Conservation (phyloP, 2,113 vertebrate genomes). For the Pica pica region DNA sequence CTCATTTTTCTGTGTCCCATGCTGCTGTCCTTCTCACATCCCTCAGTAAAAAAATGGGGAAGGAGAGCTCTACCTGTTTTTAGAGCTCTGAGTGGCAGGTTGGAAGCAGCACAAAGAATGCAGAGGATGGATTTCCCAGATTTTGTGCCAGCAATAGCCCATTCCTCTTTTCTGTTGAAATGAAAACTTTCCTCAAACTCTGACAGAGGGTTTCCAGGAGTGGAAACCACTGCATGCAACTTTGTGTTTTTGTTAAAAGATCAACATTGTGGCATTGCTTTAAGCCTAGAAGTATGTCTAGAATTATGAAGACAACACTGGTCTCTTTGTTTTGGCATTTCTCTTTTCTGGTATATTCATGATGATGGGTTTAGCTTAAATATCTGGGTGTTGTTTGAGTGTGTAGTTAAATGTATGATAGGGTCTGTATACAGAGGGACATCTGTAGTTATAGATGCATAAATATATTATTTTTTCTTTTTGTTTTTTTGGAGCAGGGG, state of each 20-base stretch:
- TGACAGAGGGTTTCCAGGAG: background rate
- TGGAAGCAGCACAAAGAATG: background rate
- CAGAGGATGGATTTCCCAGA: background rate
- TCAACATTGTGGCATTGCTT: background rate
- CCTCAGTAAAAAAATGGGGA: background rate
- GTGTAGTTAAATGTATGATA: background rate
- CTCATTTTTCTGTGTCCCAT: background rate
- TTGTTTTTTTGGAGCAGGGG: background rate
- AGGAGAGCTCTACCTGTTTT: background rate
- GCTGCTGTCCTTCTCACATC: background rate
- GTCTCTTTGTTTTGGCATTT: background rate
- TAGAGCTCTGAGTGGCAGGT: background rate
- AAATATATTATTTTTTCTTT: background rate
- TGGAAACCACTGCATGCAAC: background rate
- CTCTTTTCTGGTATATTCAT: background rate
- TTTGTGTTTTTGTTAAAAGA: background rate
- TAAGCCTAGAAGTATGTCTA: background rate
- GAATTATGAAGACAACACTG: background rate
- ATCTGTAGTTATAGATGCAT: background rate
- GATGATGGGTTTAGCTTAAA: background rate
- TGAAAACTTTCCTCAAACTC: background rate
- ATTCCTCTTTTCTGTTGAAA: background rate
- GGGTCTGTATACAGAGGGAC: background rate
- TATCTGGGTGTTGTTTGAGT: background rate
- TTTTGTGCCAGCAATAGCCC: background rate